A percentile compares a stretch with the other conserved stretches of the same genome.
phyloP scores from a whole-genome alignment of 1,140 invertebrate genomes.

The Drosophila insularis region DNA sequence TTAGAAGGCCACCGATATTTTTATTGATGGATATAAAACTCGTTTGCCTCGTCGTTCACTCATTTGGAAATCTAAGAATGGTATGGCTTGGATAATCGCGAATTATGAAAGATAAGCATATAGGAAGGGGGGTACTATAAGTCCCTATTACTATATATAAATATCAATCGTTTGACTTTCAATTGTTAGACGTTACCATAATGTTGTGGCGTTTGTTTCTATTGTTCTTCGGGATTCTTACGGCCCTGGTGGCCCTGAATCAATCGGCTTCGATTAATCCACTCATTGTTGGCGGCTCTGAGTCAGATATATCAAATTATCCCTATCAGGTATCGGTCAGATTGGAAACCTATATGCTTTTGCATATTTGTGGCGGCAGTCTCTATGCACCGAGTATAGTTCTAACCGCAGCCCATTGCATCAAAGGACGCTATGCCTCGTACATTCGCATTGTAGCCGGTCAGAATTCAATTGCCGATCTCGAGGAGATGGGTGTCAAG shows the following conservation, averaged over 20 bases:
- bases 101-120: too few species aligned
- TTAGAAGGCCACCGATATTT: constrained; percentile 39
- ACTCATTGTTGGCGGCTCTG: constrained; percentile 55
- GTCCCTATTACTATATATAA: constrained; percentile 17
- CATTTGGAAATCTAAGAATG: constrained; percentile 47
- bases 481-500: constrained; percentile 61
- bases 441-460: constrained; percentile 63
- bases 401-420: constrained; percentile 85
- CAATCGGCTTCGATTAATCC: constrained; percentile 42
- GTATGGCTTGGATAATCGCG: constrained; percentile 19
- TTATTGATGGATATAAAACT: constrained; percentile 53
- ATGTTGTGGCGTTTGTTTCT: constrained; percentile 51
- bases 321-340: constrained; percentile 68
- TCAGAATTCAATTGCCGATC: constrained; percentile 62
- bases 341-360: constrained; percentile 66
- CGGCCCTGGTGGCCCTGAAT: constrained; percentile 6
- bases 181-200: constrained; percentile 12
- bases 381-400: constrained; percentile 84
- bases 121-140: too few species aligned
- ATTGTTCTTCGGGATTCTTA: constrained; percentile 39
- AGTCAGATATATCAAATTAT: constrained; percentile 52
- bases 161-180: constrained; percentile 19
- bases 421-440: constrained; percentile 70
- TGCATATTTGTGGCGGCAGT: constrained; percentile 63
- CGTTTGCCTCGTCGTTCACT: neutral